A percentile compares a stretch with the other conserved stretches of the same genome.
phyloP scores from a whole-genome alignment of 1,140 invertebrate species.

The Lethocerus indicus region DNA sequence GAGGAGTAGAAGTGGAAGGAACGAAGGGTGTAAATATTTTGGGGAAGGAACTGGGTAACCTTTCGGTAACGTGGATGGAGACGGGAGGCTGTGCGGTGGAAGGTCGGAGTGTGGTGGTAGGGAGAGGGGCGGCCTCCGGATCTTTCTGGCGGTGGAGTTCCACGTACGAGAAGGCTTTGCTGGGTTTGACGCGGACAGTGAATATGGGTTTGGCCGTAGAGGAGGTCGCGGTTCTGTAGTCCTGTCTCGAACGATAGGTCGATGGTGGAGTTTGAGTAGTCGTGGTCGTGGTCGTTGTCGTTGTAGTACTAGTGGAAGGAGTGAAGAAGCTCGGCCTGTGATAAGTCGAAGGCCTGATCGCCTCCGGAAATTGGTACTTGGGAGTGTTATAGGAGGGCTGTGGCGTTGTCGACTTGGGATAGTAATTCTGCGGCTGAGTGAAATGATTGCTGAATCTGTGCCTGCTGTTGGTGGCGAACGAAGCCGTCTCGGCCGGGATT shows the following conservation, averaged over 20 bases:
- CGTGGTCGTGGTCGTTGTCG: background rate
- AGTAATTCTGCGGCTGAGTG: background rate
- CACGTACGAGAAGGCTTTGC: conserved; percentile 13
- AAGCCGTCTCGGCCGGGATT: conserved; percentile 51
- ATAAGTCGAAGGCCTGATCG: too few relatives aligned
- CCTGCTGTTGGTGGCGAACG: conserved; percentile 40
- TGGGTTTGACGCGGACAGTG: conserved; percentile 15
- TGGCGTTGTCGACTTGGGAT: background rate
- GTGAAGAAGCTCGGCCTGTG: conserved; percentile 1
- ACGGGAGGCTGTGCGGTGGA: background rate
- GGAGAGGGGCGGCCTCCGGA: too few relatives aligned
- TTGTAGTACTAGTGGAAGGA: background rate
- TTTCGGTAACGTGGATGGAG: too few relatives aligned
- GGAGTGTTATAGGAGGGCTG: background rate
- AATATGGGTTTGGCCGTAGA: conserved; percentile 11
- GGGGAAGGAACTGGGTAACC: too few relatives aligned
- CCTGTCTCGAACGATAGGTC: too few relatives aligned
- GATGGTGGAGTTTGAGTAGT: background rate
- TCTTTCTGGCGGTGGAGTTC: conserved; percentile 11
- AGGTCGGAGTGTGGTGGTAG: too few relatives aligned
- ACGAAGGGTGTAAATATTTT: too few relatives aligned
- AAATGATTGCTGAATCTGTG: conserved; percentile 15
- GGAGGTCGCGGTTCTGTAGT: background rate
- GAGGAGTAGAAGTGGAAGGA: background rate
- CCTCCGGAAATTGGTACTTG: too few relatives aligned